phyloP scores from a whole-genome alignment of 2,888 invertebrate species.

The Tipula lateralis region DNA sequence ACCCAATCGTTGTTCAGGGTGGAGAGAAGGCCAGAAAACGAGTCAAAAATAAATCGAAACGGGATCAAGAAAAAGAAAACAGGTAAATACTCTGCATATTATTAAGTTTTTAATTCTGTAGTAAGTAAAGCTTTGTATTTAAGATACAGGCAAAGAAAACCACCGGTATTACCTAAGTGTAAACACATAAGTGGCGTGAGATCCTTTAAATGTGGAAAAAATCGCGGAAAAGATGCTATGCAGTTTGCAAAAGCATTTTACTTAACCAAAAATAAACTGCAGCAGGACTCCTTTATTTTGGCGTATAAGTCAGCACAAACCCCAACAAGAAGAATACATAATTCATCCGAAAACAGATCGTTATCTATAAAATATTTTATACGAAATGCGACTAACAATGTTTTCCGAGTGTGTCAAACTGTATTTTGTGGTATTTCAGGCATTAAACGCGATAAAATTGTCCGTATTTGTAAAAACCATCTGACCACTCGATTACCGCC shows the following conservation, averaged over 20 bases:
- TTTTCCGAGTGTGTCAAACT: constrained; percentile 32
- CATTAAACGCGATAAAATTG: constrained; percentile 32
- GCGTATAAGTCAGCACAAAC: too few species aligned
- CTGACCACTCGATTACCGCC: constrained; percentile 32
- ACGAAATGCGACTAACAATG: not conserved
- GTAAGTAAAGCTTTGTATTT: not conserved
- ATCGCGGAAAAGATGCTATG: not conserved
- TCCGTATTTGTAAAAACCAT: constrained; percentile 32
- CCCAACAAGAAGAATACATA: not conserved
- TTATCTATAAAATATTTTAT: not conserved
- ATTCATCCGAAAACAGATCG: not conserved
- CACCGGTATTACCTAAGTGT: not conserved
- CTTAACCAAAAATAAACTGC: not conserved
- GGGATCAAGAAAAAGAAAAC: not conserved
- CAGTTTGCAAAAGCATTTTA: not conserved
- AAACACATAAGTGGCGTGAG: not conserved
- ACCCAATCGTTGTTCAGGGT: not conserved
- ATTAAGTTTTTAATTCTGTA: not conserved
- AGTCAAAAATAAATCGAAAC: not conserved
- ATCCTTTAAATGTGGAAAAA: not conserved
- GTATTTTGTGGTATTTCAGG: constrained; percentile 33
- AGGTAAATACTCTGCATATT: not conserved
- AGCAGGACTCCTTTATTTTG: not conserved
- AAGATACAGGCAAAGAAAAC: not conserved
- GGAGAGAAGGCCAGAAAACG: not conserved